Evolutionary conservation across 1,140 invertebrate species (phyloP).

Genomic region (Drosophila auraria): DNA sequence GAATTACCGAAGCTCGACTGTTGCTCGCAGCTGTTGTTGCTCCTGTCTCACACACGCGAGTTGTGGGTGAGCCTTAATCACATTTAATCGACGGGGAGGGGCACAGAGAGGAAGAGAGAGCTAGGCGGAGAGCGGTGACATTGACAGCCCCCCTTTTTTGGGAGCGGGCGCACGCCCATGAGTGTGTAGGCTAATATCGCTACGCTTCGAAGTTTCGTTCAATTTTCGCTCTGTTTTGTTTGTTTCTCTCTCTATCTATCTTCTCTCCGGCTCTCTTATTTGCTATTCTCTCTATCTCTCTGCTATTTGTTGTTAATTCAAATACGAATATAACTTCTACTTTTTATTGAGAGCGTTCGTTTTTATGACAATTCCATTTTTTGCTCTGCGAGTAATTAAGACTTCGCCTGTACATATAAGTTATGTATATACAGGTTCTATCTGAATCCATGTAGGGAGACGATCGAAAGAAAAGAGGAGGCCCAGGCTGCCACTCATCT

Average conservation of each 20-base stretch:
- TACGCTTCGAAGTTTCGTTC: conserved; percentile 70
- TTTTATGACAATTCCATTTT: conserved; percentile 56
- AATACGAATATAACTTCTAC: conserved; percentile 44
- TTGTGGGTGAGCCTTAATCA: conserved; percentile 78
- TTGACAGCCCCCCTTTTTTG: conserved; percentile 36
- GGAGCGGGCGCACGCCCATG: conserved; percentile 59
- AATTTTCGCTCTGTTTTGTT: conserved; percentile 70
- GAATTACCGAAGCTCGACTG: conserved; percentile 8
- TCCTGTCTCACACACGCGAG: conserved; percentile 56
- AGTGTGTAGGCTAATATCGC: conserved; percentile 56
- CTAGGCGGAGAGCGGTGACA: conserved; percentile 16
- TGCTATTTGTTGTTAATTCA: conserved; percentile 64
- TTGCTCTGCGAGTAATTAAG: conserved; percentile 51
- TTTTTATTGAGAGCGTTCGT: conserved; percentile 41
- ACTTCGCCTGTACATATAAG: neutral
- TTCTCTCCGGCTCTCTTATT: conserved; percentile 10
- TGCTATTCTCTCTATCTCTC: neutral
- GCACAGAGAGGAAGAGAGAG: neutral
- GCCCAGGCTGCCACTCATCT: conserved; percentile 18
- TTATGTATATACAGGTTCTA: neutral
- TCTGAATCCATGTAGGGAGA: conserved; percentile 11
- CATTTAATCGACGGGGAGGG: conserved; percentile 58
- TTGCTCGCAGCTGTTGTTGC: conserved; percentile 20
- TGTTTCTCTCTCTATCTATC: conserved; percentile 57
- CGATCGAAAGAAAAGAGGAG: conserved; percentile 28